Evolutionary conservation across 2,888 invertebrate species (phyloP), one percentile per base, ranked within the genome.

Genomic region (Dicyrtoma fusca): DNA sequence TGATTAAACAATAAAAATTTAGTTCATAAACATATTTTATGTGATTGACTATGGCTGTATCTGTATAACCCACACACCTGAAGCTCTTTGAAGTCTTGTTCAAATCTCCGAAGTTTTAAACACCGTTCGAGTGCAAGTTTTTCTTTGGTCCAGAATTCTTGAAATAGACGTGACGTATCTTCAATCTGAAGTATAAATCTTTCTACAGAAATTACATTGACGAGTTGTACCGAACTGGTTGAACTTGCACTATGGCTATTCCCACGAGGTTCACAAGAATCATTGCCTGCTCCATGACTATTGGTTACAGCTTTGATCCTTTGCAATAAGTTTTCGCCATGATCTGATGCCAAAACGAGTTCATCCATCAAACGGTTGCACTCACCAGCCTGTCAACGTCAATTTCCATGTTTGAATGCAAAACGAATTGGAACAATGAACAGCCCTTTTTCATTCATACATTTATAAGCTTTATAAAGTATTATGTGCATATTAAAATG

Each of bases 131-230:
- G 86, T 82, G 94, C 91, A 73, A 90, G 89, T 81, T 94, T 93
- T 87, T 97, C 97, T 82, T 91, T 90, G 71, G 89, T 89, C 97
- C 97, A 97, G 85, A 96, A 97, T 81, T 91, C 90, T 84, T 95
- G 95, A 84, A 98, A 97, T 77, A 94, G 92, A 81, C 90, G 88
- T 85, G 95, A 94, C 79, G 96, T 97, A 86, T 96, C 96, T 84
- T 95, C 95, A 82, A 96, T 86, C 86, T 96, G 95, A 73, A 94
- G 91, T 80, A 97, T 86, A 82, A 95, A 88, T 84, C 96, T 93
- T 85, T 80, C 80, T 25, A 80, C 76, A 17, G 79, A 78, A 68
- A 80, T 77, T 55, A 79, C 79, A 74, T 80, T 80, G 53, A 80
- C 76, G 23, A 80, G 72, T 71, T 80, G 80, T 51, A 77, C 74